phyloP scores from a whole-genome alignment of 2,888 invertebrate species.

The Trachelus iudaicus region DNA sequence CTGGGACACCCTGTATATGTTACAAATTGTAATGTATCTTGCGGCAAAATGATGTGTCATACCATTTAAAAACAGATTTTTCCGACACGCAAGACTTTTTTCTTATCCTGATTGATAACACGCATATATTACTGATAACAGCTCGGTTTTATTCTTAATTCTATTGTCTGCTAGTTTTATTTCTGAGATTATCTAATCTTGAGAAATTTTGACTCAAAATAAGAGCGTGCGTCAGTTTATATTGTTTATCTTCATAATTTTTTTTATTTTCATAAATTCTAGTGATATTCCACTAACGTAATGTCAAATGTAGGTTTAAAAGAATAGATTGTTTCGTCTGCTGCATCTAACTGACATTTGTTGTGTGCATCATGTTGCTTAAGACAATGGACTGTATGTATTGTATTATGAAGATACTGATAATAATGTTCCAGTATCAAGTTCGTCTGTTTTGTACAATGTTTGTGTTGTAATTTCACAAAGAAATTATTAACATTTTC shows the following conservation, averaged over 20 bases:
- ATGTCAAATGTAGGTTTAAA: neutral
- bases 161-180: neutral
- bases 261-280: neutral
- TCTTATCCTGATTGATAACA: neutral
- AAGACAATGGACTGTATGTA: neutral
- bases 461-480: no score
- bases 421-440: neutral
- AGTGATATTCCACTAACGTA: neutral
- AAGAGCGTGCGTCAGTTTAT: neutral
- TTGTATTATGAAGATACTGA: neutral
- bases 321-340: neutral
- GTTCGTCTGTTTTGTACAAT: neutral
- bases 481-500: neutral
- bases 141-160: neutral
- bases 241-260: neutral
- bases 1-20: no score
- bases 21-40: neutral
- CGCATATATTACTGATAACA: neutral
- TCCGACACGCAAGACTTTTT: neutral
- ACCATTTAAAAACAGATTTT: neutral
- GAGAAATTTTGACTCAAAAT: neutral
- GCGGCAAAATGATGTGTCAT: neutral
- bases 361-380: neutral
- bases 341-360: neutral
- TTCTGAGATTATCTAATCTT: neutral